These are phyloP conservation scores for Chelonus insularis DNA, from an alignment of 1,140 invertebrate genomes.

Conservation along the genomic window DNA sequence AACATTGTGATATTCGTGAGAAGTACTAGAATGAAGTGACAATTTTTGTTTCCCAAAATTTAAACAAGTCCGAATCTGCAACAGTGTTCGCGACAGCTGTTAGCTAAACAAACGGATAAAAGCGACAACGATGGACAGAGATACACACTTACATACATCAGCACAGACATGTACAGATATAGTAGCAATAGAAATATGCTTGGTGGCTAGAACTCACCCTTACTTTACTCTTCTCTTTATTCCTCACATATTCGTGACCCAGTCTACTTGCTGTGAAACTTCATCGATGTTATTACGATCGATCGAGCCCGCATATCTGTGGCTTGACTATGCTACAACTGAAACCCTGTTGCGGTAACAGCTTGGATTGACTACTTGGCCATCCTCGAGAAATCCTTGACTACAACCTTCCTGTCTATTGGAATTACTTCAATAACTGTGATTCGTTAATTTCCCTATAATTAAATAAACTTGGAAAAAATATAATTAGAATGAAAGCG, in stretches of 20 bases:
- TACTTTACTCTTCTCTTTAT: neutral
- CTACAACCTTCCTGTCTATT: neutral
- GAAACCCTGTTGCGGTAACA: neutral
- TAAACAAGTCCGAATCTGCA: neutral
- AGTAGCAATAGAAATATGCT: too few relatives aligned
- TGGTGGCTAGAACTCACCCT: neutral
- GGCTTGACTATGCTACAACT: constrained; percentile 6
- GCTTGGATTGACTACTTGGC: neutral
- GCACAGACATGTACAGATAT: too few relatives aligned
- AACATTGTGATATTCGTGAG: too few relatives aligned
- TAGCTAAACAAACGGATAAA: constrained; percentile 4
- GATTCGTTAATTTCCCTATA: too few relatives aligned
- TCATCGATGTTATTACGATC: constrained; percentile 33
- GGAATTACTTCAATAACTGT: too few relatives aligned
- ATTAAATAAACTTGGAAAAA: too few relatives aligned
- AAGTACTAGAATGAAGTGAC: neutral
- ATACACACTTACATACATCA: neutral
- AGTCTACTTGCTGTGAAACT: constrained; percentile 23
- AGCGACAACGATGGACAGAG: neutral
- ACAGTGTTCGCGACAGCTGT: neutral
- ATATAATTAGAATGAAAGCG: too few relatives aligned
- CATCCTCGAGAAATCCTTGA: neutral
- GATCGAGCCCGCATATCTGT: constrained; percentile 26
- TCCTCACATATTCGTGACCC: constrained; percentile 5
- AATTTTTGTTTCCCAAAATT: neutral